phyloP scores from a whole-genome alignment of 2,113 vertebrate species.

The Sterna hirundo region DNA sequence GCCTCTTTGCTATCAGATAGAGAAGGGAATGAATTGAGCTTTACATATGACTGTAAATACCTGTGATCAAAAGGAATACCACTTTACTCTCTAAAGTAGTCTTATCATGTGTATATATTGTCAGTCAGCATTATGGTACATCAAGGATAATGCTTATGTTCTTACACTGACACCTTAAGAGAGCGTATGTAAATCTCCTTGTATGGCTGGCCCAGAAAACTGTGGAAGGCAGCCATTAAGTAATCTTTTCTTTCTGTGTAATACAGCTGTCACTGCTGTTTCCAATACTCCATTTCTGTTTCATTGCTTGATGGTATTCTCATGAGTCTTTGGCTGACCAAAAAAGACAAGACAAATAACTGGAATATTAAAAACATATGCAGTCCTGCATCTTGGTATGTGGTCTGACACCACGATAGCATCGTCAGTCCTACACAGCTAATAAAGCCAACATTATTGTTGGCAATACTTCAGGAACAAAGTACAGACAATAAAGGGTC shows the following conservation, averaged over 20 bases:
- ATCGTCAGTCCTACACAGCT: not conserved
- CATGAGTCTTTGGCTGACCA: not conserved
- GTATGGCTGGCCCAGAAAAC: not conserved
- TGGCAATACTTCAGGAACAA: conserved; percentile 34
- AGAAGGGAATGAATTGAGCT: not conserved
- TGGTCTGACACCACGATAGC: conserved; percentile 25
- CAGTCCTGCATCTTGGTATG: conserved; percentile 7
- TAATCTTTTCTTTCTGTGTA: not conserved
- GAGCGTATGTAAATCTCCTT: conserved; percentile 2
- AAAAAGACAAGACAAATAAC: conserved; percentile 30
- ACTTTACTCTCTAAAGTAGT: not conserved
- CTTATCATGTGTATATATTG: not conserved
- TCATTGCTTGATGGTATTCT: not conserved
- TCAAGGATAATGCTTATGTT: conserved; percentile 3
- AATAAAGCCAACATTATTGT: conserved; percentile 4
- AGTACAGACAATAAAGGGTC: not conserved
- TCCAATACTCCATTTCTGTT: not conserved
- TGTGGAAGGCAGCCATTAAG: not conserved
- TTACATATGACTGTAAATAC: conserved; percentile 15
- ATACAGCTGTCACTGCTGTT: not conserved
- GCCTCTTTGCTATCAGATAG: not conserved
- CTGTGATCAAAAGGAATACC: conserved; percentile 27
- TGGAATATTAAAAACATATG: conserved; percentile 39
- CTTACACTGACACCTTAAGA: conserved; percentile 22
- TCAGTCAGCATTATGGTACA: conserved; percentile 22